Evolutionary conservation across 2,888 invertebrate species (phyloP).

Genomic region (Lepidonotus clava): DNA sequence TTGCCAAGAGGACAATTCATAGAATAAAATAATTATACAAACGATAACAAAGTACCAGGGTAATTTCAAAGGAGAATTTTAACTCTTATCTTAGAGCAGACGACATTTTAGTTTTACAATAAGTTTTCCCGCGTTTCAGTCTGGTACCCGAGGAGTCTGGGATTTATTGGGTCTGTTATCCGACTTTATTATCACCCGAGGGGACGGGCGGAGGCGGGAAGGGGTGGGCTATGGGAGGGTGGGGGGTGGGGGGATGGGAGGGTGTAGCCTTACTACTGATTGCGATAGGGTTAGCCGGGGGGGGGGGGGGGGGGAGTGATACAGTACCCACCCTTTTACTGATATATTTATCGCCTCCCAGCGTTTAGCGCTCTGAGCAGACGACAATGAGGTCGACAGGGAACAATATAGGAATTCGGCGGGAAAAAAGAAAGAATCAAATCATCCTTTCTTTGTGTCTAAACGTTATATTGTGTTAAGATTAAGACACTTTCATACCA

Average conservation of each 20-base stretch:
- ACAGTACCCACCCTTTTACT: not conserved
- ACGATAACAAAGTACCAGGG: too few relatives aligned
- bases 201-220: not conserved
- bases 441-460: too few relatives aligned
- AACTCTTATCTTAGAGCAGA: not conserved
- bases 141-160: too few relatives aligned
- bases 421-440: too few relatives aligned
- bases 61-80: not conserved
- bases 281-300: not conserved
- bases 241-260: not conserved
- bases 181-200: not conserved
- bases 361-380: not conserved
- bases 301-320: not conserved
- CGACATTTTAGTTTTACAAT: not conserved
- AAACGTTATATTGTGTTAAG: too few relatives aligned
- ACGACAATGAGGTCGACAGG: not conserved
- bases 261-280: not conserved
- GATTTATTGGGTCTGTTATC: not conserved
- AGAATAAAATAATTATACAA: too few relatives aligned
- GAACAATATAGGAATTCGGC: not conserved
- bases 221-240: not conserved
- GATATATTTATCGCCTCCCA: not conserved
- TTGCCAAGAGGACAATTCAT: too few relatives aligned
- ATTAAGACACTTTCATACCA: not conserved
- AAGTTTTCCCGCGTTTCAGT: too few relatives aligned